phyloP scores from a whole-genome alignment of 1,140 invertebrate species.

The Latrodectus geometricus region DNA sequence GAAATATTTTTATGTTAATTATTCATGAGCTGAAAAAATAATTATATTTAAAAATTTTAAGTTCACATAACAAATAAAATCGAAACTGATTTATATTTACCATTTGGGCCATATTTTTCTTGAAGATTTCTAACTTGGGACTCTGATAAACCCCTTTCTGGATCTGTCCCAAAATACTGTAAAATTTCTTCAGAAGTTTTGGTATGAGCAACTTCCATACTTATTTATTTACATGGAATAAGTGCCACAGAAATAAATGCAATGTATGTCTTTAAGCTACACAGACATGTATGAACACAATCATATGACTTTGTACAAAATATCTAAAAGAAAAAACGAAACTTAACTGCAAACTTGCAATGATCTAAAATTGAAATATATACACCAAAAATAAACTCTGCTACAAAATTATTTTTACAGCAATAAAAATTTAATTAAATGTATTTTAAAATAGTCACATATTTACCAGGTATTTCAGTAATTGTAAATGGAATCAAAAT shows the following conservation, averaged over 20 bases:
- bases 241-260: constrained; percentile 42
- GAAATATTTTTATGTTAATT: too few relatives aligned
- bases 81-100: constrained; percentile 71
- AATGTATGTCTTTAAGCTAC: neutral
- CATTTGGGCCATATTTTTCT: constrained; percentile 99
- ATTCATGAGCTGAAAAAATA: too few relatives aligned
- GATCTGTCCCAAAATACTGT: constrained; percentile 90
- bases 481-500: too few relatives aligned
- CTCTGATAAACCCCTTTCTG: constrained; percentile 86
- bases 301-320: neutral
- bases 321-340: neutral
- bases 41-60: too few relatives aligned
- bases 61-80: too few relatives aligned
- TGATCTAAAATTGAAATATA: neutral
- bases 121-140: constrained; percentile 96
- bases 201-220: constrained; percentile 96
- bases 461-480: too few relatives aligned
- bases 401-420: too few relatives aligned
- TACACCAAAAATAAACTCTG: neutral
- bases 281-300: constrained; percentile 29
- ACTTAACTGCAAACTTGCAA: constrained; percentile 3
- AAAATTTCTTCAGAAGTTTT: constrained; percentile 95
- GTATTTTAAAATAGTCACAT: too few relatives aligned
- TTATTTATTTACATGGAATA: constrained; percentile 64
- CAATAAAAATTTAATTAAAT: too few relatives aligned